phyloP scores from a whole-genome alignment of 2,888 invertebrate genomes.

The Cephus runcator region DNA sequence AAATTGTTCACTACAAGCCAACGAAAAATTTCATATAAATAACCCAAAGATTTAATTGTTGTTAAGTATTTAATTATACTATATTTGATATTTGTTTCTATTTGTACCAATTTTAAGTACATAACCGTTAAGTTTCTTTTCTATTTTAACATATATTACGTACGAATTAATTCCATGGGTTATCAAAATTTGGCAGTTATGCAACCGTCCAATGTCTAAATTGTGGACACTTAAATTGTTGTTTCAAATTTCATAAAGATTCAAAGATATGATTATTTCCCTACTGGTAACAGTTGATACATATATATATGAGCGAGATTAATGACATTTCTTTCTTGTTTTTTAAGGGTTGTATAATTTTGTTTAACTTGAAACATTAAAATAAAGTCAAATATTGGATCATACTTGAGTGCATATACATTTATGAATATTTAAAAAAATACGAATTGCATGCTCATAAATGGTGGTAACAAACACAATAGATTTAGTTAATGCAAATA shows the following conservation, averaged over 20 bases:
- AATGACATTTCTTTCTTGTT: neutral
- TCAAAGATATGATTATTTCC: neutral
- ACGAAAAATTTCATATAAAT: neutral
- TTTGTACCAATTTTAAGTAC: neutral
- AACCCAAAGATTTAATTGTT: neutral
- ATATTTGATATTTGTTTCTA: neutral
- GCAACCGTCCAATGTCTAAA: conserved; percentile 20
- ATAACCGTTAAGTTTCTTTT: neutral
- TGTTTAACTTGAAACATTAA: neutral
- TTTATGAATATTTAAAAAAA: neutral
- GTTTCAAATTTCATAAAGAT: neutral
- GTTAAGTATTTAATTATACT: neutral
- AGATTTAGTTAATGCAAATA: neutral
- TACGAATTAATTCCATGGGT: neutral
- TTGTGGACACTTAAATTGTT: neutral
- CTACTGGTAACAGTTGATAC: neutral
- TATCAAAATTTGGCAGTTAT: conserved; percentile 28
- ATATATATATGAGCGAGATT: neutral
- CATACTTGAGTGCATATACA: neutral
- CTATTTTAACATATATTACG: neutral
- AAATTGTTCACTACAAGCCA: neutral
- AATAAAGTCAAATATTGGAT: neutral
- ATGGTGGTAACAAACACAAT: neutral
- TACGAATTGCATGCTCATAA: neutral
- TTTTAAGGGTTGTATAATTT: neutral